Evolutionary conservation across 2,888 invertebrate species (phyloP).

Genomic region (Erebia palarica): DNA sequence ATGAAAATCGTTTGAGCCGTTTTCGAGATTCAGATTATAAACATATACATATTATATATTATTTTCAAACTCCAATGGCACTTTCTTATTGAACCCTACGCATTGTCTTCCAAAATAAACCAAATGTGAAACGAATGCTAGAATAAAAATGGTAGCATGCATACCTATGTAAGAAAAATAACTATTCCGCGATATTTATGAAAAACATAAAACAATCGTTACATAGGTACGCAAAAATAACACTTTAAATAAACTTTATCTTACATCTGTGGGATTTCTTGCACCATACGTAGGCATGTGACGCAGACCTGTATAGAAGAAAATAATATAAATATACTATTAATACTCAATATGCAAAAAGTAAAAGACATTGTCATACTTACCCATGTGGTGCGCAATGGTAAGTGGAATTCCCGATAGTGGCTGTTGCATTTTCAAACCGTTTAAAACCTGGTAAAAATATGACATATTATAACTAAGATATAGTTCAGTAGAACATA

Average conservation of each 20-base stretch:
- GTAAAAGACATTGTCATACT: background rate
- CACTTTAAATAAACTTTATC: constrained; percentile 30
- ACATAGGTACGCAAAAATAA: background rate
- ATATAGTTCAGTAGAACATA: background rate
- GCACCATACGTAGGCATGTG: constrained; percentile 53
- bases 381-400: constrained; percentile 77
- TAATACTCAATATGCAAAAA: background rate
- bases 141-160: no score
- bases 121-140: no score
- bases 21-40: no score
- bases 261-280: constrained; percentile 52
- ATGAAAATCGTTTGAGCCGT: no score
- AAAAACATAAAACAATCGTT: no score
- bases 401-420: constrained; percentile 69
- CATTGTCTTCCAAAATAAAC: no score
- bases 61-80: no score
- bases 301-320: constrained; percentile 56
- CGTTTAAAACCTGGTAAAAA: constrained; percentile 62
- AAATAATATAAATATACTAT: constrained; percentile 1
- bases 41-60: no score
- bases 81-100: no score
- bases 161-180: no score
- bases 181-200: no score
- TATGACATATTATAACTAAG: background rate
- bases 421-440: constrained; percentile 70